Evolutionary conservation across 2,888 invertebrate genomes (phyloP).

Genomic region (Odontocolon sp.): DNA sequence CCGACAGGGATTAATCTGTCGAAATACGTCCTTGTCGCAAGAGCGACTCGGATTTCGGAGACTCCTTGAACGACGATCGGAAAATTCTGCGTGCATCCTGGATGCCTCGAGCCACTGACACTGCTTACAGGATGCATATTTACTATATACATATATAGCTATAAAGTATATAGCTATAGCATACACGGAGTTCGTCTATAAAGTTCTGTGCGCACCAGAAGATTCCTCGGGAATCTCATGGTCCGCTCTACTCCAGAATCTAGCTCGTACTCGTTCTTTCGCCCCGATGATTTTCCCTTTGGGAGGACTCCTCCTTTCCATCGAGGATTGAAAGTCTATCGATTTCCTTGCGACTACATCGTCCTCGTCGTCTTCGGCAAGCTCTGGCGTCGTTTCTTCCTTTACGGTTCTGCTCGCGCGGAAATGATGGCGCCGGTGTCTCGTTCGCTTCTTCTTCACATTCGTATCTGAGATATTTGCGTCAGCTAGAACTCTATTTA

Average conservation of each 20-base stretch:
- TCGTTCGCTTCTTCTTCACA: background rate
- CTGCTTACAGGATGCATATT: background rate
- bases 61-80: background rate
- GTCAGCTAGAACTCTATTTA: background rate
- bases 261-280: slow-evolving; percentile 19
- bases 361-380: slow-evolving; percentile 22
- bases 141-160: no score
- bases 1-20: slow-evolving; percentile 63
- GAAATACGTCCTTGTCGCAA: slow-evolving; percentile 60
- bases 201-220: slow-evolving; percentile 12
- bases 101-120: background rate
- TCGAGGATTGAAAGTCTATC: slow-evolving; percentile 61
- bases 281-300: slow-evolving; percentile 36
- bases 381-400: slow-evolving; percentile 13
- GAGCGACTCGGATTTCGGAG: background rate
- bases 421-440: slow-evolving; percentile 38
- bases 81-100: background rate
- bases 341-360: slow-evolving; percentile 59
- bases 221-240: slow-evolving; percentile 12
- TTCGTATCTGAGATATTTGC: background rate
- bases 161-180: no score
- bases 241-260: background rate
- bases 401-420: slow-evolving; percentile 22
- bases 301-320: slow-evolving; percentile 45
- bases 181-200: no score